These are phyloP conservation scores for Eledone cirrhosa DNA, from an alignment of 2,888 invertebrate species.

Conservation along the genomic window DNA sequence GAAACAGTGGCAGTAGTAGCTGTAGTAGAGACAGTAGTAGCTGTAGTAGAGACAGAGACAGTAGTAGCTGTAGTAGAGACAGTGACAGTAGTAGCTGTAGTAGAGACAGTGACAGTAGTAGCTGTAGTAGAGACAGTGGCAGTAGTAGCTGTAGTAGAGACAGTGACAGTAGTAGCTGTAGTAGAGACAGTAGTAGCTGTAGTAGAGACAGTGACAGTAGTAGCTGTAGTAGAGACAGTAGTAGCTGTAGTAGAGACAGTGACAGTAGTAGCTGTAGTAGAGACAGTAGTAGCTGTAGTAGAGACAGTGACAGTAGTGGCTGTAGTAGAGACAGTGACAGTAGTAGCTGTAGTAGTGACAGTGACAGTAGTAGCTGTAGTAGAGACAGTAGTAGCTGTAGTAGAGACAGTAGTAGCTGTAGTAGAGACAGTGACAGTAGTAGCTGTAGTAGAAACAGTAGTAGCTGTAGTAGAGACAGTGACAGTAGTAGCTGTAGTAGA, in stretches of 20 bases:
- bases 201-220: conserved; percentile 1
- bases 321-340: not conserved
- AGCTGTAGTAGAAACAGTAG: not conserved
- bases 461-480: not conserved
- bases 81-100: not conserved
- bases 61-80: conserved; percentile 1
- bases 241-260: too few relatives aligned
- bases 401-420: not conserved
- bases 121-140: too few relatives aligned
- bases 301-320: conserved; percentile 4
- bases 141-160: conserved; percentile 15
- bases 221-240: too few relatives aligned
- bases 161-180: conserved; percentile 9
- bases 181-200: conserved; percentile 7
- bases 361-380: conserved; percentile 16
- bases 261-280: too few relatives aligned
- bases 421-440: not conserved
- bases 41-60: too few relatives aligned
- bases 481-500: not conserved
- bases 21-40: not conserved
- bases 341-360: conserved; percentile 16
- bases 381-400: conserved; percentile 12
- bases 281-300: not conserved
- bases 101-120: not conserved
- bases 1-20: too few relatives aligned